phyloP scores from a whole-genome alignment of 2,113 vertebrate species.

The Fulmarus glacialis region DNA sequence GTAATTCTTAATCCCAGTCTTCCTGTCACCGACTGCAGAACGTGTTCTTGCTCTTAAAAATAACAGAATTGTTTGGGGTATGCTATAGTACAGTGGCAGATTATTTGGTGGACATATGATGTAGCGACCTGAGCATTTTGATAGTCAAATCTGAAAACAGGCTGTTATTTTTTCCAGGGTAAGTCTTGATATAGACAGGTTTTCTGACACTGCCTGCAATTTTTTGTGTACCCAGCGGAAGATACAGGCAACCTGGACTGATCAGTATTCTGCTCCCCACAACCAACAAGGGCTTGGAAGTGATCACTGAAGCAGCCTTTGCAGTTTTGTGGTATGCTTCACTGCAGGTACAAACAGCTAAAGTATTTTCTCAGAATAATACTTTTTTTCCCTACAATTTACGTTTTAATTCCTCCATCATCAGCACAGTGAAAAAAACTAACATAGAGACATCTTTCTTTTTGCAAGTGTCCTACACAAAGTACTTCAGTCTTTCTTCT shows the following conservation, averaged over 20 bases:
- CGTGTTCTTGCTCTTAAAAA: background rate
- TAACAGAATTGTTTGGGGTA: background rate
- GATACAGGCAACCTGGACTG: background rate
- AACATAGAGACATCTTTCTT: background rate
- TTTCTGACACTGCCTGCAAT: background rate
- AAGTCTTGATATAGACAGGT: background rate
- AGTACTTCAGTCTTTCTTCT: background rate
- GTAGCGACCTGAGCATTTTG: background rate
- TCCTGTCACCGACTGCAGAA: background rate
- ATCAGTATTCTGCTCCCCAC: background rate
- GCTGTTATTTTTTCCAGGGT: background rate
- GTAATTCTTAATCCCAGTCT: background rate
- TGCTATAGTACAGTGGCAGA: background rate
- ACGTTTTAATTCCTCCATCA: background rate
- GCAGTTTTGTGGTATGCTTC: background rate
- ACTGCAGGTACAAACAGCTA: background rate
- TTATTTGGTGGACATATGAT: background rate
- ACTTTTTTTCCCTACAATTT: background rate
- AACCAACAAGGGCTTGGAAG: background rate
- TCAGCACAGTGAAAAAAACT: fast-evolving
- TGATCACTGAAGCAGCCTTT: background rate
- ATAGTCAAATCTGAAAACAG: background rate
- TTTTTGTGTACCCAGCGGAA: background rate
- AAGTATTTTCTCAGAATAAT: background rate
- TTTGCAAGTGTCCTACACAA: background rate